Evolutionary conservation across 2,888 invertebrate genomes (phyloP).

Genomic region (Drosophila anceps): DNA sequence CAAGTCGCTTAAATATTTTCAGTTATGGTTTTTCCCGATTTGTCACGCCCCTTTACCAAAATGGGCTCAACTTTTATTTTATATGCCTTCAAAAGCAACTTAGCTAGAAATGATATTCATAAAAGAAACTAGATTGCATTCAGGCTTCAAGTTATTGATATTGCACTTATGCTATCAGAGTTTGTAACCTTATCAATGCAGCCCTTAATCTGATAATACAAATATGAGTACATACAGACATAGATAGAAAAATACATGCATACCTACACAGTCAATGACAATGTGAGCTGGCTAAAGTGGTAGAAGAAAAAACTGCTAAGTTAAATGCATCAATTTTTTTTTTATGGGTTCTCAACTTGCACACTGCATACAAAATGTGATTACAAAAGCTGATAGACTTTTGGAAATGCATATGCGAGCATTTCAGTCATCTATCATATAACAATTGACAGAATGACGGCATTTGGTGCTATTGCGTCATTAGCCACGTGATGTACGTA

Average conservation of each 20-base stretch:
- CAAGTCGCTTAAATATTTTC: neutral
- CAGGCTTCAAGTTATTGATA: neutral
- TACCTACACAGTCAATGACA: neutral
- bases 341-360: neutral
- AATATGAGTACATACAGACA: neutral
- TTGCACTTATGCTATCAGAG: too few species aligned
- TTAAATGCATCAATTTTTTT: neutral
- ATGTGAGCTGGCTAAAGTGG: neutral
- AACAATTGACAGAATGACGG: constrained; percentile 2
- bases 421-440: neutral
- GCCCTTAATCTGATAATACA: neutral
- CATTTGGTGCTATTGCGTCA: neutral
- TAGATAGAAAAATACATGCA: neutral
- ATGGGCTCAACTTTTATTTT: neutral
- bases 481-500: neutral
- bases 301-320: neutral
- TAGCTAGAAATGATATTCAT: neutral
- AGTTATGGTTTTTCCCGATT: neutral
- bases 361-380: neutral
- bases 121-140: neutral
- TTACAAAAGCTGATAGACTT: neutral
- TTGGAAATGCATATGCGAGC: neutral
- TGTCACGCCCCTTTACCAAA: neutral
- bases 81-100: neutral
- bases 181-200: neutral